Conservation (phyloP, 2,888 invertebrate genomes). For the Cyclophora punctaria region DNA sequence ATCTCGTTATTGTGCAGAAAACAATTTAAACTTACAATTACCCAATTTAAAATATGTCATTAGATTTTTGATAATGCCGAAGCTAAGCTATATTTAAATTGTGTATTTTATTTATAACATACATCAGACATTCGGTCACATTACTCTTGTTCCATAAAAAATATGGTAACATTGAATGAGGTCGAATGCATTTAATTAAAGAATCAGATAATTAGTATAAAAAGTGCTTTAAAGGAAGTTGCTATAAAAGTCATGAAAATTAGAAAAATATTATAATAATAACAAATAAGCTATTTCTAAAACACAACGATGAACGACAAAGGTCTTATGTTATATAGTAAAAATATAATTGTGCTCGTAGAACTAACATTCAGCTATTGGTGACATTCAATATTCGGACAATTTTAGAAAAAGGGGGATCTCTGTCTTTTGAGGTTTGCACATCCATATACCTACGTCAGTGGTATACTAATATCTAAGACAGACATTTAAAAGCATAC, state of each 20-base stretch:
- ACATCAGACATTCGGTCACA: too few relatives aligned
- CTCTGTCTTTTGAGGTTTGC: slow-evolving; percentile 6
- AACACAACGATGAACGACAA: background rate
- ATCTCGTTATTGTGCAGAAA: slow-evolving; percentile 13
- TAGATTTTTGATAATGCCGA: slow-evolving; percentile 15
- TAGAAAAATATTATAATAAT: background rate
- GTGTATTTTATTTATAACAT: too few relatives aligned
- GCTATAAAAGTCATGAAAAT: too few relatives aligned
- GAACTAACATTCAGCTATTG: slow-evolving; percentile 10
- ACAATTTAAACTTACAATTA: background rate
- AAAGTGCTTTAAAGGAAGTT: background rate
- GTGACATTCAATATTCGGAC: slow-evolving; percentile 1
- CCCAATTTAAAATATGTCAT: background rate
- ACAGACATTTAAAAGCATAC: too few relatives aligned
- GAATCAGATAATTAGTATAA: background rate
- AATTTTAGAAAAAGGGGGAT: background rate
- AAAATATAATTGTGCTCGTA: slow-evolving; percentile 4
- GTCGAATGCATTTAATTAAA: background rate
- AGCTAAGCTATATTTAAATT: slow-evolving; percentile 29
- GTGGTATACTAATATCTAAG: too few relatives aligned
- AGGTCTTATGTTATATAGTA: background rate
- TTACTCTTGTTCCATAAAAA: too few relatives aligned
- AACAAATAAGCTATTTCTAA: background rate
- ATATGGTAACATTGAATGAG: too few relatives aligned
- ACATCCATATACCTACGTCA: background rate